Conservation (phyloP, 2,797 vertebrate species). For the Poeciliopsis presidionis region DNA sequence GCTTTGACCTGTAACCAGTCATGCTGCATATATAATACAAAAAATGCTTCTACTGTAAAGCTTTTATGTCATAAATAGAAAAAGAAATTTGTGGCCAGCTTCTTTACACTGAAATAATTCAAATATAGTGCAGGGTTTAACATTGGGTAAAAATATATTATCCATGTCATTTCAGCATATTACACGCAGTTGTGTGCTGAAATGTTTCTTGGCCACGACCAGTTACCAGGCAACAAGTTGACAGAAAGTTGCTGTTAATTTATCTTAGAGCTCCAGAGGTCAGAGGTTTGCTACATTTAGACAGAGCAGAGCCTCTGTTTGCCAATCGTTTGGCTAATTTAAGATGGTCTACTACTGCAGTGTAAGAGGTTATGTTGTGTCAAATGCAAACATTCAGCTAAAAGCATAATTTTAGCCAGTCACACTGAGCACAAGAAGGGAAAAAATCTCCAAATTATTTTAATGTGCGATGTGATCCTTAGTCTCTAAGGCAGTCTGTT, state of each 20-base stretch:
- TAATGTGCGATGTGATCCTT: not conserved
- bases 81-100: not conserved
- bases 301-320: not conserved
- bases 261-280: slow-evolving; percentile 12
- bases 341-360: slow-evolving; percentile 11
- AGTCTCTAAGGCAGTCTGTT: not conserved
- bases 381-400: not conserved
- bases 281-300: slow-evolving; percentile 6
- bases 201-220: slow-evolving; percentile 13
- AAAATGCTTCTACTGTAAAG: not conserved
- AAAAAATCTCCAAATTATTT: not conserved
- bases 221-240: slow-evolving; percentile 31
- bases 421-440: not conserved
- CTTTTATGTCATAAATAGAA: not conserved
- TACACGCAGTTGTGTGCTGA: slow-evolving; percentile 9
- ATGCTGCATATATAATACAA: not conserved
- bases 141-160: slow-evolving; percentile 3
- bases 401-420: not conserved
- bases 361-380: slow-evolving; percentile 1
- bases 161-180: slow-evolving; percentile 4
- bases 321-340: not conserved
- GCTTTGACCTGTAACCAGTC: not conserved
- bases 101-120: not conserved
- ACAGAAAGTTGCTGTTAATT: slow-evolving; percentile 21
- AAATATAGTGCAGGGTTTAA: not conserved